Evolutionary conservation across 92 coral and sea anemone genomes (phyloP), one percentile per base, ranked within the genome.

Genomic region (Blastomussa wellsi): DNA sequence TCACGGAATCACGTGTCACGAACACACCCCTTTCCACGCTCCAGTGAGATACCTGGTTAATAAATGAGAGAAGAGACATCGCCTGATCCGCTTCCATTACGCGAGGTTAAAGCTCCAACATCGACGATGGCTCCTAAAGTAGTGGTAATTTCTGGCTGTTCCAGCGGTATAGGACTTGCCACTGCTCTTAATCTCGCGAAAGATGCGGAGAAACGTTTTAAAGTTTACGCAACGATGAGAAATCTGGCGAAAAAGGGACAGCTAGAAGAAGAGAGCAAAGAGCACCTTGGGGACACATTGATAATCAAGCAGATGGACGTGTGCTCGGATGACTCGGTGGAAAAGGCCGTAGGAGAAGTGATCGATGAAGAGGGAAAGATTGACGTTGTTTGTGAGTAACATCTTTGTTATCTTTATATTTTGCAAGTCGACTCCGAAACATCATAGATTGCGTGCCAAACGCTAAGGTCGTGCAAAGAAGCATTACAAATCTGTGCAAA

Each of bases 151-250:
- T 90, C 98, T 29, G 98, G 97, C 42, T 90, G 97, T 82, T 95
- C 98, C 9, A 89, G 91, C 66, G 98, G 98, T 28, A 92, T 93
- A 35, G 98, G 98, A 41, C 84, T 93, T 32, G 66, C 93, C 78
- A 90, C 94, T 12, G 97, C 98, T 75, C 68, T 93, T 17, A 73
- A 93, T 65, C 94, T 95, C 5, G 94, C 98, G 1, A 88, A 91
- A 85, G 93, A 93, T 78, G 72, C 81, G 29, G 94, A 89, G 26
- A 91, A 92, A 80, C 93, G 94, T 28, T 95, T 86, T 38, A 95
- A 94, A 88, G 97, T 95, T 32, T 95, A 93, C 83, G 97, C 98
- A 24, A 84, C 95, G 28, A 89, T 96, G 96, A 79, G 95, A 92
- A 94, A 89, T 77, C 89, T 94, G 67, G 87, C 87, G 47, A 94